Evolutionary conservation across 53 echinoderm and acorn worm genomes (phyloP).

Genomic region (Echinometra lucunter): DNA sequence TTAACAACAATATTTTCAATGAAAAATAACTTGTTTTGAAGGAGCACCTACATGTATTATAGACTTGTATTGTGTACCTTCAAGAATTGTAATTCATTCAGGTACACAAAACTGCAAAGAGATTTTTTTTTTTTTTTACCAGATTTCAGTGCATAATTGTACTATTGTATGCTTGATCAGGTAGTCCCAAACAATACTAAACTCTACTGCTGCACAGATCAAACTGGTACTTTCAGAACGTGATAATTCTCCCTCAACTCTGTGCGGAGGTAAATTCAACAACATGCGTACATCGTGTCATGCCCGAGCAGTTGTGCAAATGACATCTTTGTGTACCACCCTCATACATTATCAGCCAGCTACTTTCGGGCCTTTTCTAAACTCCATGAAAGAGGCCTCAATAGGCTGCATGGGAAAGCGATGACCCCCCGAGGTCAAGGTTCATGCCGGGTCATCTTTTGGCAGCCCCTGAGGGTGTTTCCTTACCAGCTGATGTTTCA

Average conservation of each 20-base stretch:
- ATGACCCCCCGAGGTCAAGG: constrained; percentile 66
- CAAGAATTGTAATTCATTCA: background rate
- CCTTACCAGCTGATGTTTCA: constrained; percentile 62
- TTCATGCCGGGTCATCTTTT: constrained; percentile 49
- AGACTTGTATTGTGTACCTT: background rate
- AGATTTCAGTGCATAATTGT: constrained; percentile 38
- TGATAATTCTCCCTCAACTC: background rate
- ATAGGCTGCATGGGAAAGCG: constrained; percentile 65
- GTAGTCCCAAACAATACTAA: constrained; percentile 19
- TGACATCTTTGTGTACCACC: constrained; percentile 22
- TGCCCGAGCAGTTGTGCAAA: background rate
- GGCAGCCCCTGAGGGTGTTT: constrained; percentile 62
- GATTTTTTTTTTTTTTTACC: background rate
- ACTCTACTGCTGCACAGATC: background rate
- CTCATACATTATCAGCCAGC: constrained; percentile 42
- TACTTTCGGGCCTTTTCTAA: constrained; percentile 35
- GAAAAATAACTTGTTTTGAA: background rate
- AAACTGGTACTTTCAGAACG: background rate
- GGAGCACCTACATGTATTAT: background rate
- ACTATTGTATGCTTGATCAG: background rate
- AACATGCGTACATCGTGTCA: background rate
- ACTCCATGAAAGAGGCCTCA: constrained; percentile 32
- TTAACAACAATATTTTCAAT: background rate
- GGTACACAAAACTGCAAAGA: background rate
- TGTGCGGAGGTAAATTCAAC: background rate